Base-by-base conservation (phyloP, 2,888 invertebrate genomes). In the Priocnemis perturbator region DNA sequence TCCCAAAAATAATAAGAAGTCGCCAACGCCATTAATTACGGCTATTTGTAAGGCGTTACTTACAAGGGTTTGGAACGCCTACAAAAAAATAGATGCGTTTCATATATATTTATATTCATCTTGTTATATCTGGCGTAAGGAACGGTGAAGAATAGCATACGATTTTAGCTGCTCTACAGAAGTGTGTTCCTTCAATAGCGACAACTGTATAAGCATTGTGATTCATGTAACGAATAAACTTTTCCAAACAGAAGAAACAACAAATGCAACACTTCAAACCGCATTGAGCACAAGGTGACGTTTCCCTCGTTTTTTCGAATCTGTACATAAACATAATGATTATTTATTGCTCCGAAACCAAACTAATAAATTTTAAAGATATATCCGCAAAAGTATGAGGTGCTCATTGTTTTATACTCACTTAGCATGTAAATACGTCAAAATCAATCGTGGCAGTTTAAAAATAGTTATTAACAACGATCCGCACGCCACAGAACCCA, bases 151-250 rank as follows among this genome's bases (percentile, higher is more conserved):
- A 47, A 3, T 4, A 26, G 90, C 91, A 90, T 90, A 97, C 97
- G 90, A 95, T 95, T 85, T 92, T 94, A 60, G 97, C 97, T 50
- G 97, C 96, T 82, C 95, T 94, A 86, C 97, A 98, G 89, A 98
- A 98, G 87, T 95, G 94, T 69, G 94, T 94, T 62, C 97, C 95
- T 89, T 97, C 96, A 82, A 98, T 97, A 11, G 97, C 97, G 70
- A 98, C 95, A 58, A 98, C 95, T 0, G 97, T 97, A 86, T 98
- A 98, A 0, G 98, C 98, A 88, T 98, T 98, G 86, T 97, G 97
- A 89, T 97, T 97, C 85, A 98, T 91, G 85, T 95, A 98, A 45
- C 96, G 93, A 76, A 98, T 94, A 86, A 97, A 97, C 87, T 95
- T 96, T 87, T 98, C 98, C 77, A 98, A 91, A 83, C 96, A 95